phyloP scores from a whole-genome alignment of 2,113 vertebrate genomes.

The Microcebus griseorufus region DNA sequence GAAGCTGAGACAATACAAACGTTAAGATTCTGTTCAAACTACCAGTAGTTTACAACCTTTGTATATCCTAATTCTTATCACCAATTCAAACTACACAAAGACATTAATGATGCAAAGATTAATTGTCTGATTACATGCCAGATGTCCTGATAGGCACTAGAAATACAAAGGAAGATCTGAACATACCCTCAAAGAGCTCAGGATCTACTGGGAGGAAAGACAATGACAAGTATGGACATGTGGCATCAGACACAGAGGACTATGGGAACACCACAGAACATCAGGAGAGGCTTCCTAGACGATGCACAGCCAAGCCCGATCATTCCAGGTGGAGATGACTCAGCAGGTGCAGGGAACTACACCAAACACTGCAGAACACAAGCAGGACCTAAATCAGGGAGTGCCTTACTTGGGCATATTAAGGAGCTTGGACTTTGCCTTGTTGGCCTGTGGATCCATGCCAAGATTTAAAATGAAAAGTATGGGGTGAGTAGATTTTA shows the following conservation, averaged over 20 bases:
- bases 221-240: background rate
- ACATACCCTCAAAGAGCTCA: background rate
- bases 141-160: background rate
- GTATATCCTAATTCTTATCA: background rate
- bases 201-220: background rate
- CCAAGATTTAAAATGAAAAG: background rate
- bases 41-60: background rate
- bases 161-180: background rate
- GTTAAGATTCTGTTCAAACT: background rate
- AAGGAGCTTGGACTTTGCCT: background rate
- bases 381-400: background rate
- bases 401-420: background rate
- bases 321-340: background rate
- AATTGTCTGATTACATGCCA: background rate
- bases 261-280: background rate
- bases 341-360: fast-evolving
- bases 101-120: background rate
- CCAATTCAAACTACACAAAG: background rate
- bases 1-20: background rate
- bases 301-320: background rate
- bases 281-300: background rate
- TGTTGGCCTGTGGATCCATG: background rate
- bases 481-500: background rate
- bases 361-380: background rate
- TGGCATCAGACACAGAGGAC: background rate